Conservation (phyloP, 92 coral and sea anemone genomes). For the Actinostola sp. region DNA sequence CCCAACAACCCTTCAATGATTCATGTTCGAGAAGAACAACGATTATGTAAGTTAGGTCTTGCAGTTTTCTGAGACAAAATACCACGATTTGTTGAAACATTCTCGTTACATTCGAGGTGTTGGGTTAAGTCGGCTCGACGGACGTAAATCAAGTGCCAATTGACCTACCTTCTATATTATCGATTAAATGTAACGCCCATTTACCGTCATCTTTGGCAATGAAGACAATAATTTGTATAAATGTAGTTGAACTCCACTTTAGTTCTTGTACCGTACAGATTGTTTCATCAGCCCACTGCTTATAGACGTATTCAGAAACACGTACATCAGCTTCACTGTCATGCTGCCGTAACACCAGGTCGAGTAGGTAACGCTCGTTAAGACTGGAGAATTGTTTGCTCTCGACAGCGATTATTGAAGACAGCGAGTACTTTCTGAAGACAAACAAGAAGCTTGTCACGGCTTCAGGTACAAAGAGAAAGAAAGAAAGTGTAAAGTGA, state of each 20-base stretch:
- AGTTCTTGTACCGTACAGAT: constrained; percentile 26
- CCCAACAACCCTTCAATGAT: too few relatives aligned
- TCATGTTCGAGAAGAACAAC: too few relatives aligned
- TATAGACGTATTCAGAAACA: constrained; percentile 21
- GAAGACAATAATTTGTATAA: constrained; percentile 24
- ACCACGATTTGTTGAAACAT: too few relatives aligned
- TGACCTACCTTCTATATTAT: constrained; percentile 27
- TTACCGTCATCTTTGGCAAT: constrained; percentile 3
- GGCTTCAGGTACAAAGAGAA: too few relatives aligned
- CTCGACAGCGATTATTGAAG: constrained; percentile 16
- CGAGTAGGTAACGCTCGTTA: constrained; percentile 23
- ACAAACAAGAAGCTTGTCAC: too few relatives aligned
- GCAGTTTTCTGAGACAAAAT: too few relatives aligned
- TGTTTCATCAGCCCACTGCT: constrained; percentile 11
- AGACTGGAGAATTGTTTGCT: neutral
- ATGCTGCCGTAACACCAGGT: neutral
- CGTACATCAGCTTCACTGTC: neutral
- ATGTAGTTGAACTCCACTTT: neutral
- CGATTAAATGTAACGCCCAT: constrained; percentile 28
- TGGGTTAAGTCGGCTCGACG: too few relatives aligned
- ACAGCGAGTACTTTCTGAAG: constrained; percentile 19
- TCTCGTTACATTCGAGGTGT: too few relatives aligned
- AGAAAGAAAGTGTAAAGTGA: too few relatives aligned
- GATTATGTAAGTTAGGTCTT: too few relatives aligned
- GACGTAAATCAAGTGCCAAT: too few relatives aligned